Percentiles rank a stretch among this genome's conserved stretches.
These are phyloP conservation scores for Branchipolynoe longqiensis DNA, from an alignment of 2,888 invertebrate species.

Conservation along the genomic window DNA sequence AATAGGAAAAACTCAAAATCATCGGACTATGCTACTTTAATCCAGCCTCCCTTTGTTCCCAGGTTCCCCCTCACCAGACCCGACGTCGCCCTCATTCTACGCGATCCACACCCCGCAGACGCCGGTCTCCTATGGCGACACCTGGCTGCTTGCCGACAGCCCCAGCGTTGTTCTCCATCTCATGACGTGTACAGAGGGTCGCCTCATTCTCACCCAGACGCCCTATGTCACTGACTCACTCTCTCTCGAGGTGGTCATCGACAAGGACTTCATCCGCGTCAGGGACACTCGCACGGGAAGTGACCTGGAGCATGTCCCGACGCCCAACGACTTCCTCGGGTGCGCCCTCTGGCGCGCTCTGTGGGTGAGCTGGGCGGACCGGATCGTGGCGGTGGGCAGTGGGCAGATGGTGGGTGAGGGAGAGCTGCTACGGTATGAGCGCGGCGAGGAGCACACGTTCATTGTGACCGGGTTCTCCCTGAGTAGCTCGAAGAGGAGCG, in stretches of 20 bases:
- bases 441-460: background rate
- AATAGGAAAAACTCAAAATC: no score
- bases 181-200: background rate
- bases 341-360: background rate
- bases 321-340: background rate
- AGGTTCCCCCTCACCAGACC: no score
- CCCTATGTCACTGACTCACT: background rate
- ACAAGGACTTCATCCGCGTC: background rate
- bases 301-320: background rate
- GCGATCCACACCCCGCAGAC: background rate
- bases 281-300: no score
- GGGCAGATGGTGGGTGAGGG: background rate
- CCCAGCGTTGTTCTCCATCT: background rate
- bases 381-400: background rate
- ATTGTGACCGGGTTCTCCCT: background rate
- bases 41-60: no score
- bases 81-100: no score
- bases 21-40: no score
- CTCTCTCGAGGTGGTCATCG: background rate
- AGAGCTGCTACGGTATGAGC: background rate
- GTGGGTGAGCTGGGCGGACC: constrained; percentile 16
- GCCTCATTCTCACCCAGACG: background rate
- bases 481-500: background rate
- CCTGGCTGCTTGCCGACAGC: constrained; percentile 8
- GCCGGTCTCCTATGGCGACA: background rate